These are phyloP conservation scores for Hybognathus amarus DNA, from an alignment of 2,797 vertebrate species.

Conservation along the genomic window DNA sequence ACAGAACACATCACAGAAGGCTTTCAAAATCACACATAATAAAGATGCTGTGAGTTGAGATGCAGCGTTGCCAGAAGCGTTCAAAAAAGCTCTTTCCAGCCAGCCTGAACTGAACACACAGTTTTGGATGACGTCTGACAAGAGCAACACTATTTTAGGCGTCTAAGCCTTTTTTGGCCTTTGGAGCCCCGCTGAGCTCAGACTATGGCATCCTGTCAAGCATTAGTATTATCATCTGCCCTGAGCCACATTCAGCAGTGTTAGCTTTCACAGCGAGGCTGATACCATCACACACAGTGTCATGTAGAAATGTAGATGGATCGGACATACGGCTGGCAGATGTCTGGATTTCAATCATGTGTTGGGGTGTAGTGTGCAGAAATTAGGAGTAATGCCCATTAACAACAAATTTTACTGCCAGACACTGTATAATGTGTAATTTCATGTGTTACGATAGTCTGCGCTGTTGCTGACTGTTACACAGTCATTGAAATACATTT, in stretches of 20 bases:
- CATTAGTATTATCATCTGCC: constrained; percentile 32
- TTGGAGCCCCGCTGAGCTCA: constrained; percentile 30
- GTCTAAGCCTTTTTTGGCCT: constrained; percentile 35
- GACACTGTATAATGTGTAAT: constrained; percentile 40
- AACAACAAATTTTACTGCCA: constrained; percentile 47
- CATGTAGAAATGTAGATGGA: constrained; percentile 2
- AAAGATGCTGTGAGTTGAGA: constrained; percentile 62
- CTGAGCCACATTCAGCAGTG: constrained; percentile 38
- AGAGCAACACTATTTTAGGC: constrained; percentile 28
- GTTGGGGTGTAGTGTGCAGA: constrained; percentile 48
- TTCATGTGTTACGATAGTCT: constrained; percentile 21
- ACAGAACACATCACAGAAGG: constrained; percentile 54
- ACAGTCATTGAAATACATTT: constrained; percentile 1
- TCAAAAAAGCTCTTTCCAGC: constrained; percentile 55
- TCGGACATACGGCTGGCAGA: constrained; percentile 16
- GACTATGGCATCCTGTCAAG: constrained; percentile 41
- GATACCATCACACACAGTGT: constrained; percentile 19
- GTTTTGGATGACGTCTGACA: constrained; percentile 42
- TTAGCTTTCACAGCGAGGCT: constrained; percentile 39
- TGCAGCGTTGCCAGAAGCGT: constrained; percentile 59
- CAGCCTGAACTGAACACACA: constrained; percentile 35
- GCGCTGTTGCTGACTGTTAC: neutral
- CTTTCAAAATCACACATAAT: constrained; percentile 74
- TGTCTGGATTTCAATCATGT: constrained; percentile 51
- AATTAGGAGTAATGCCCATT: constrained; percentile 47